These are phyloP conservation scores for Darevskia mixta DNA, from an alignment of 2,797 vertebrate species.

Conservation along the genomic window DNA sequence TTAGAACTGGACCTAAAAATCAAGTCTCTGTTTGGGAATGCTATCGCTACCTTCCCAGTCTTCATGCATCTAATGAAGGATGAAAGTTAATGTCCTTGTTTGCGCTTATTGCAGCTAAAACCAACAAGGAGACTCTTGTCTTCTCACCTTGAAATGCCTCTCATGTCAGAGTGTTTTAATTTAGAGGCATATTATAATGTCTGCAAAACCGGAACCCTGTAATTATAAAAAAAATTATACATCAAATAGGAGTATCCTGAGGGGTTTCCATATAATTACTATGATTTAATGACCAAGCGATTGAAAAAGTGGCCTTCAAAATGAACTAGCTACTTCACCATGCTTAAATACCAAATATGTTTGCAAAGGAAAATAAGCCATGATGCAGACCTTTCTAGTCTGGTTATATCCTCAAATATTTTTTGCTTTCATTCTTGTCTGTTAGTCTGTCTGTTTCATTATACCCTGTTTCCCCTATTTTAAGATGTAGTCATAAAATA, in stretches of 20 bases:
- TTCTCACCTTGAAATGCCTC: accelerated
- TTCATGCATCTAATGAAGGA: background rate
- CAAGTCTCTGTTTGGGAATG: background rate
- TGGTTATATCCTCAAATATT: background rate
- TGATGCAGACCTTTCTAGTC: background rate
- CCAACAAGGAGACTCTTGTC: background rate
- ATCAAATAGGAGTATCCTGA: background rate
- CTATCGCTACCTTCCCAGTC: too few species aligned
- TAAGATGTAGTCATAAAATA: too few species aligned
- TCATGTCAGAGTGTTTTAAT: background rate
- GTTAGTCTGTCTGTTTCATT: background rate
- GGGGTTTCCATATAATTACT: background rate
- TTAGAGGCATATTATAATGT: background rate
- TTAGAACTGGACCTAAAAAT: background rate
- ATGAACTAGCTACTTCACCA: slow-evolving; percentile 38
- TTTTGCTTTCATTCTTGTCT: background rate
- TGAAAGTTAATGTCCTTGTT: background rate
- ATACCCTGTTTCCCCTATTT: too few species aligned
- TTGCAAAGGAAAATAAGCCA: slow-evolving; percentile 36
- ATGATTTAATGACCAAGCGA: background rate
- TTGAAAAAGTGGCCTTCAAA: slow-evolving; percentile 54
- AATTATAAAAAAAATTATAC: accelerated
- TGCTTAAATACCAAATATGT: slow-evolving; percentile 58
- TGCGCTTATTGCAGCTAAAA: accelerated
- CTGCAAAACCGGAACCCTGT: background rate